Base-by-base conservation (phyloP, 2,797 vertebrate species). In the Crocidura indochinensis region DNA sequence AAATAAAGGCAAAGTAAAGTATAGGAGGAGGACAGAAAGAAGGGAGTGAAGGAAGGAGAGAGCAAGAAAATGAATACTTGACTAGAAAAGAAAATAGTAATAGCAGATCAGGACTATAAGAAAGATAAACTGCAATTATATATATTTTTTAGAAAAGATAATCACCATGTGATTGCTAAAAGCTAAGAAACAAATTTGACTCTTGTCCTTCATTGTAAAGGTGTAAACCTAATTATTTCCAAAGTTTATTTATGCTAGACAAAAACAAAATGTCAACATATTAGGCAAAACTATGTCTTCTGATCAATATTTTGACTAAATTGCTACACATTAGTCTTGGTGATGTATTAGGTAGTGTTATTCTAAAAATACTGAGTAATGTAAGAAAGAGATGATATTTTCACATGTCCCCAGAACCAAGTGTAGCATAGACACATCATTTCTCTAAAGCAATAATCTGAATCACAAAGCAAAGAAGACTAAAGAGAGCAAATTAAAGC, bases 171-270 rank as follows among this genome's bases (percentile, higher is more conserved):
- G 60, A 26, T 65, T 5, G 46, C 44, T 85, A 73, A 87, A 60
- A 92, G 56, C 27, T 69, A 68, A 79, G 24, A 69, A 3, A n/a
- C 31, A 81, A 20, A 84, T 90, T 64, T 72, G 60, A 6, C n/a
- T 89, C n/a, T 91, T 51, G 4, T 31, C 56, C 8, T 31, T 49
- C 64, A 85, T 26, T 86, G 60, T 27, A 77, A 86, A 92, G 22
- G 10, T 56, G 2, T n/a, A 91, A 92, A 90, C 0, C 10, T 27
- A 85, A 73, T 62, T 79, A 84, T 79, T 78, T 85, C 10, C 82
- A 76, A 88, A 76, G 49, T 84, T 83, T 24, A 67, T 90, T 75
- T 89, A 27, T 29, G 83, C 74, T 31, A 89, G 68, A 80, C 22
- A 79, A 82, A 86, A 73, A 17, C 44, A 76, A 8, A 10, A 17